These are phyloP conservation scores for Papilio xuthus DNA, from an alignment of 1,140 invertebrate genomes.

Conservation along the genomic window DNA sequence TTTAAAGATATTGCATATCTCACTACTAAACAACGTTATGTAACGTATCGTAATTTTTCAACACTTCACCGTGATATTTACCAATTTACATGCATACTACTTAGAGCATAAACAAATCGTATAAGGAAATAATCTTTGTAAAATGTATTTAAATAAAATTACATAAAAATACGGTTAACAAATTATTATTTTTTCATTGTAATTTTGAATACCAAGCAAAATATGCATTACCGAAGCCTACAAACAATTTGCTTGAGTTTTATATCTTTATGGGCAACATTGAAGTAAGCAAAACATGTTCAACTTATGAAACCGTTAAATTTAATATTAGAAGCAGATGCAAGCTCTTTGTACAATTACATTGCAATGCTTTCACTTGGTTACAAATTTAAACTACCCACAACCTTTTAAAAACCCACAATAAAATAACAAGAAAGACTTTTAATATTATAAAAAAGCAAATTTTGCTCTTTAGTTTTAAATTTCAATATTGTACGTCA, in stretches of 20 bases:
- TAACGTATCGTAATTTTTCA: slow-evolving; percentile 5
- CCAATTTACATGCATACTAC: not conserved
- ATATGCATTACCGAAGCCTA: too few species aligned
- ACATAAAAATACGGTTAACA: too few species aligned
- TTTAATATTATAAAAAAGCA: not conserved
- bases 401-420: too few species aligned
- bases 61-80: slow-evolving; percentile 9
- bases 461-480: too few species aligned
- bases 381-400: not conserved
- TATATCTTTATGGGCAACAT: not conserved
- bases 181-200: too few species aligned
- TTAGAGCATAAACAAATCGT: not conserved
- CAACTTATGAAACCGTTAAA: not conserved
- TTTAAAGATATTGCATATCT: not conserved
- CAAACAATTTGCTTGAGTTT: too few species aligned
- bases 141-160: not conserved
- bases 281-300: not conserved
- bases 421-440: not conserved
- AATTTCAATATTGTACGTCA: not conserved
- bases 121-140: not conserved
- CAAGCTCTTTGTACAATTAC: not conserved
- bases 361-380: slow-evolving; percentile 14
- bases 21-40: not conserved
- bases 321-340: slow-evolving; percentile 11
- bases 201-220: too few species aligned